Base-by-base conservation (phyloP, 2,888 invertebrate species). In the Lasius fuliginosus region DNA sequence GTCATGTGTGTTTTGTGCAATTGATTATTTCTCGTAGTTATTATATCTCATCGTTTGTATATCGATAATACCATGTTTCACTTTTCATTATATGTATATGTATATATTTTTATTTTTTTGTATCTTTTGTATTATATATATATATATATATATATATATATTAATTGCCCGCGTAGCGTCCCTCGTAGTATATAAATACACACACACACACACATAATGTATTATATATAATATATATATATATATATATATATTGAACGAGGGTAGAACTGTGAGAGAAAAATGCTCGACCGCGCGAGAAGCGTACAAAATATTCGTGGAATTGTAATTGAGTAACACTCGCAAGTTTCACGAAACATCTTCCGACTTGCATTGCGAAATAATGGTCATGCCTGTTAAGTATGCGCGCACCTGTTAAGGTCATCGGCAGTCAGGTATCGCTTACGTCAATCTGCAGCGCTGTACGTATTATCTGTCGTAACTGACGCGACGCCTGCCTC, bases 371-470 rank as follows among this genome's bases (percentile, higher is more conserved):
- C 87, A 84, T 85, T 83, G 83, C 73, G 82, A 90, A 87, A 91
- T 88, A 87, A 90, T 86, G 84, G 69, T 53, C 49, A 73, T 82
- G 62, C 71, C 65, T 65, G 88, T 90, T 86, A 88, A 76, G 87
- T 79, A 82, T 77, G 89, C 85, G 86, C 86, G 76, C 88, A 92
- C 89, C 90, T 87, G 88, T 90, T 91, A 92, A 91, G 91, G 89
- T 91, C 91, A 87, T 88, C 90, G 82, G 87, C 89, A 86, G 91
- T 85, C 86, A 89, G 90, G 86, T 88, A 88, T 84, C 83, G 88
- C 87, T 92, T 90, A 90, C 89, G 92, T 92, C 90, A 92, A 75
- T 58, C 58, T 46, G 76, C 49, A 84, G 86, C 53, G 74, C 40
- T 84, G 86, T 90, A 79, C 71, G 73, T 27, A 83, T 68, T 82